Percentiles rank a stretch among this genome's conserved stretches.
Conservation (phyloP, 1,140 invertebrate genomes). For the Papilio helenus region DNA sequence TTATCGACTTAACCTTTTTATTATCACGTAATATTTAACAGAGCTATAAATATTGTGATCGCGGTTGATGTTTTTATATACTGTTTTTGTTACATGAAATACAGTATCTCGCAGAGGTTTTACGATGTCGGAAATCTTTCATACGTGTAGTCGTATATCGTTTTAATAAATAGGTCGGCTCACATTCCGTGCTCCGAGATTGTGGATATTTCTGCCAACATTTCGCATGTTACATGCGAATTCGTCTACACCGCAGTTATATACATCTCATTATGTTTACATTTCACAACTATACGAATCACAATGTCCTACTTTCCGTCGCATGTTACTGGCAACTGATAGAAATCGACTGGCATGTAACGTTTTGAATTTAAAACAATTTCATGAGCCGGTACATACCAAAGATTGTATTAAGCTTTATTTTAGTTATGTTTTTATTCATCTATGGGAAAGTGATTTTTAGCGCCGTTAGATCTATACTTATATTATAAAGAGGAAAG, state of each 20-base stretch:
- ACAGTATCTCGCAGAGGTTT: conserved; percentile 19
- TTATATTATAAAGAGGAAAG: too few species aligned
- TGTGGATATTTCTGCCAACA: conserved; percentile 20
- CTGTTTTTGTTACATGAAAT: neutral
- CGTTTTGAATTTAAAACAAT: conserved; percentile 15
- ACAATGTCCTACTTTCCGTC: conserved; percentile 25
- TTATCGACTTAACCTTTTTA: neutral
- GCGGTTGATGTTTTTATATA: neutral
- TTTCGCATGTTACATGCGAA: conserved; percentile 39
- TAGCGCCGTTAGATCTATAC: neutral
- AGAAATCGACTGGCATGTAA: conserved; percentile 13
- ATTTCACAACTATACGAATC: conserved; percentile 9
- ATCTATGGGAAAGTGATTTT: neutral
- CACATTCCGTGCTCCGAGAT: conserved; percentile 4
- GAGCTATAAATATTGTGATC: neutral
- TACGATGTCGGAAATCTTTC: conserved; percentile 34
- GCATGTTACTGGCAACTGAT: conserved; percentile 8
- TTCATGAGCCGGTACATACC: neutral
- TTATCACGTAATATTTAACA: neutral
- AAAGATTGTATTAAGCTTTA: neutral
- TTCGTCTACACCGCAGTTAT: conserved; percentile 5
- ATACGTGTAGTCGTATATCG: conserved; percentile 35
- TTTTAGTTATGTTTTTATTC: neutral
- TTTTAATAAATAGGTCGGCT: conserved; percentile 39
- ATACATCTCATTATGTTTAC: conserved; percentile 17